Conservation (phyloP, 1,140 invertebrate genomes). For the Galleria mellonella region DNA sequence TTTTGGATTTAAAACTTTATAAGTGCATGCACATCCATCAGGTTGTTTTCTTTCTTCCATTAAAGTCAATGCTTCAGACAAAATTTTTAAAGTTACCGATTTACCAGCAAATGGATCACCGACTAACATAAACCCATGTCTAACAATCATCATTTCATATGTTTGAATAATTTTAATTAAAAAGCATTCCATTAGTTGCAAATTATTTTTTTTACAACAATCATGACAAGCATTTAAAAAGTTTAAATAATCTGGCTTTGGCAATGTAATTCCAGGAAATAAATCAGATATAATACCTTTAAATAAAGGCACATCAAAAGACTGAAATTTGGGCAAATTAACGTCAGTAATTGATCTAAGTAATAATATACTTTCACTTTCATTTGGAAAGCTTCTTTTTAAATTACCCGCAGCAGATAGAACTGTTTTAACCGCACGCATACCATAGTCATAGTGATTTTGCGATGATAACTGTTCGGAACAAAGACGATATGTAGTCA, state of each 20-base stretch:
- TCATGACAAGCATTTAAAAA: slow-evolving; percentile 75
- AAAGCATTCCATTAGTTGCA: slow-evolving; percentile 82
- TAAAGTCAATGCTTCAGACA: slow-evolving; percentile 82
- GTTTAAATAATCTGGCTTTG: slow-evolving; percentile 82
- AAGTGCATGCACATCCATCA: slow-evolving; percentile 78
- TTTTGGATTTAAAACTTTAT: slow-evolving; percentile 92
- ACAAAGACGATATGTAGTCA: slow-evolving; percentile 93
- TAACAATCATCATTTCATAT: slow-evolving; percentile 94
- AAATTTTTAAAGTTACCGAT: slow-evolving; percentile 82
- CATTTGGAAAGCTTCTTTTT: slow-evolving; percentile 88
- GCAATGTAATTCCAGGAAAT: slow-evolving; percentile 87
- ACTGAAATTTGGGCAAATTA: slow-evolving; percentile 94
- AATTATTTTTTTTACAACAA: slow-evolving; percentile 78
- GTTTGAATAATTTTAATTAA: slow-evolving; percentile 89
- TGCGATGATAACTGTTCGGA: slow-evolving; percentile 94
- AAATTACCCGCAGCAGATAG: slow-evolving; percentile 88
- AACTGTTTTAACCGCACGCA: slow-evolving; percentile 86
- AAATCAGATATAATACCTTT: slow-evolving; percentile 94
- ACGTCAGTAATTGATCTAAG: slow-evolving; percentile 92
- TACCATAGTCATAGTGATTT: slow-evolving; percentile 96
- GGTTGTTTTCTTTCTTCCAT: slow-evolving; percentile 76
- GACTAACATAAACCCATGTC: slow-evolving; percentile 96
- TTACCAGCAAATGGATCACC: slow-evolving; percentile 92
- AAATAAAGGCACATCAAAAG: slow-evolving; percentile 91
- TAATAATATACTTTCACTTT: slow-evolving; percentile 85